Evolutionary conservation across 2,888 invertebrate genomes (phyloP), one percentile per base, ranked within the genome.

Genomic region (Thelaira solivaga): DNA sequence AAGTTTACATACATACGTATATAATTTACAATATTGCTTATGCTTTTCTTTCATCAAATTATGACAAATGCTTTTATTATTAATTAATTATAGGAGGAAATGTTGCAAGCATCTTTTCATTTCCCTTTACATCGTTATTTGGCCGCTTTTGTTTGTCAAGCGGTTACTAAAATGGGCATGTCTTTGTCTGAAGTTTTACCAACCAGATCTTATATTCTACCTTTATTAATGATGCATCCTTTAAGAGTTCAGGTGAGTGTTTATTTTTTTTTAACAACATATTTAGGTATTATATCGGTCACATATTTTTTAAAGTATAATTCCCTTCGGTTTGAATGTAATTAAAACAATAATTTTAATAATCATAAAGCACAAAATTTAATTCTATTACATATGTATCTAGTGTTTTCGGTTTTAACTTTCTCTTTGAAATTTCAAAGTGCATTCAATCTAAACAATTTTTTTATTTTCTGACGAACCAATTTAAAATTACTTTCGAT

Each of bases 91-190:
- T 90, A 95, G 95, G 90, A 91, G 86, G 95, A 95, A 88, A 92
- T 92, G 89, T 91, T 93, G 89, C 95, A 97, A 91, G 94, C 97
- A 76, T 97, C 97, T 59, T 99, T 99, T 91, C 98, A 99, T 91
- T 93, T 98, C 86, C 98, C 98, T 18, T 92, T 99, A 83, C 98
- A 99, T 91, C 95, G 99, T 64, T 97, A 98, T 90, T 92, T 97
- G 87, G 94, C 96, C 0, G 94, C 95, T 13, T 95, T 96, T 86
- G 91, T 96, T 83, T 93, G 96, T 88, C 96, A 96, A 87, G 96
- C 95, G 53, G 94, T 95, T 76, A 92, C 94, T 84, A 91, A 92
- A 87, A 93, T 96, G 91, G 95, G 94, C 81, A 92, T 95, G 83
- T 90, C 92, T 39, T 91, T 97, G 34, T 91, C 92, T 79, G 94